Percentiles rank a stretch among this genome's conserved stretches.
phyloP scores from a whole-genome alignment of 2,113 vertebrate species.

The Phylloscopus trochilus region DNA sequence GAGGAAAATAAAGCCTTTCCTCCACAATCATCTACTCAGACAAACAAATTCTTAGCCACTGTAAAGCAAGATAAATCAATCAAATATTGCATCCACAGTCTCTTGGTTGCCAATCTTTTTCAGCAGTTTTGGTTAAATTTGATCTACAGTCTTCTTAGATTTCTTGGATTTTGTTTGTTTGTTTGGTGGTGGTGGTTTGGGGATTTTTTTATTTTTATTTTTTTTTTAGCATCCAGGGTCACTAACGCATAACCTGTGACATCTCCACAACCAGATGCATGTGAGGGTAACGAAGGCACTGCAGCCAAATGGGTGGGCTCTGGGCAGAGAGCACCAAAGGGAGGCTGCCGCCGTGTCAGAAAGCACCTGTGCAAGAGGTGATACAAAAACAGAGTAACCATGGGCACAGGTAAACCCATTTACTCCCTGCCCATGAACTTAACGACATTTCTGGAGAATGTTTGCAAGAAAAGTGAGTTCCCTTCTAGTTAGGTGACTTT shows the following conservation, averaged over 20 bases:
- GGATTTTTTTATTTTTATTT: too few species aligned
- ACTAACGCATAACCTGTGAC: background rate
- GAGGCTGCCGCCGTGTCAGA: accelerated
- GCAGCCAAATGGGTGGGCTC: accelerated
- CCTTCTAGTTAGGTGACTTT: background rate
- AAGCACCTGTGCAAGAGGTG: background rate
- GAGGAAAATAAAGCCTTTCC: background rate
- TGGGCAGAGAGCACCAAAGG: background rate
- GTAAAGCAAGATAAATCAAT: background rate
- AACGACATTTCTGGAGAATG: background rate
- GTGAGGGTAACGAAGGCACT: background rate
- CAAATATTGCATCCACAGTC: background rate
- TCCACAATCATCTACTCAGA: background rate
- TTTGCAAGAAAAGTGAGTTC: background rate
- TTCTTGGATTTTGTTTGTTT: background rate
- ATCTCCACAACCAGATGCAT: background rate
- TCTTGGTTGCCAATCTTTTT: background rate
- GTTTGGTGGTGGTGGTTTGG: background rate
- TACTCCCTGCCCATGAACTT: background rate
- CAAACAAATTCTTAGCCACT: background rate
- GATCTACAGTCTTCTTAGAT: background rate
- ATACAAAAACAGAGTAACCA: background rate
- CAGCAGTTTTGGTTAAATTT: background rate
- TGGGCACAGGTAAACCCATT: background rate
- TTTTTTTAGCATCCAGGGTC: background rate